Base-by-base conservation (phyloP, 2,113 vertebrate genomes). In the Sylvia atricapilla region DNA sequence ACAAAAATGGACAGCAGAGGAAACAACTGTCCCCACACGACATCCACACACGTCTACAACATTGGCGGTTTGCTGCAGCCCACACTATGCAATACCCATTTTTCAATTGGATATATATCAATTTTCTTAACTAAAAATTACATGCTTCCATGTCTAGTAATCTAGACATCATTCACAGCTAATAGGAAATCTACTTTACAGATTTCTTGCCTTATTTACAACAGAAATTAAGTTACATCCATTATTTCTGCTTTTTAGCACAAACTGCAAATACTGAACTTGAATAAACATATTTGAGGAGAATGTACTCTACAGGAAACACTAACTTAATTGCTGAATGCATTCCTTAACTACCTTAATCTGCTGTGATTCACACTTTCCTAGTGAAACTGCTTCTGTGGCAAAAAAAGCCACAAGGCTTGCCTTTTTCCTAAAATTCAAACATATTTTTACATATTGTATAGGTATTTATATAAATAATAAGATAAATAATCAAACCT, bases 31-130 rank as follows among this genome's bases (percentile, higher is more conserved):
- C 55, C 28, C 56, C 63, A n/a, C 8, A 22, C 35, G 76, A 10
- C 6, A 12, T 10, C 28, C 2, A 1, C 19, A 27, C 46, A 84
- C 5, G 3, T 15, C 28, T 53, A 8, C 9, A 11, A 66, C 3
- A 8, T 15, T 11, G 21, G 70, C 28, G 90, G 62, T 63, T 62
- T 63, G 31, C 31, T 63, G 35, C 39, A 90, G 83, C 39, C 5
- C 23, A 68, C 28, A 13, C 14, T 50, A 15, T 13, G 24, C 7
- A 41, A 63, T 31, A 75, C 7, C 11, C 7, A 19, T 22, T 33
- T 33, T 27, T 33, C 22, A 84, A 12, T 0, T 39, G n/a, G 14
- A 33, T 27, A 39, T 11, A 33, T 14, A 63, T 21, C 31, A n/a
- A 28, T 58, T 47, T 70, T 53, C 46, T 62, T 66, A 62, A 60